Evolutionary conservation across 2,888 invertebrate genomes (phyloP), one percentile per base, ranked within the genome.

Genomic region (Aethes cnicana): DNA sequence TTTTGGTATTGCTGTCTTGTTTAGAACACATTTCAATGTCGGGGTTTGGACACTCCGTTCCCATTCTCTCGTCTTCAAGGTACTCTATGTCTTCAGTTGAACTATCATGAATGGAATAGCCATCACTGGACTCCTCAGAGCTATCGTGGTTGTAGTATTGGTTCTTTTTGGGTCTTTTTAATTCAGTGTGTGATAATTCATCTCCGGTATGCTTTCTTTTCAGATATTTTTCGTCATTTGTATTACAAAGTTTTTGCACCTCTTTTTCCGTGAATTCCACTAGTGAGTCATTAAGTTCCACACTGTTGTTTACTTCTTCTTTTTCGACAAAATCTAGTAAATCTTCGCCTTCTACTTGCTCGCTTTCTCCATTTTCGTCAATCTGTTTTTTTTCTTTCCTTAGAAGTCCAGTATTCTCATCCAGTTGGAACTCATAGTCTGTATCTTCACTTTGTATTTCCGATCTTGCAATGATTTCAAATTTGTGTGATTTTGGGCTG

Each of bases 401-500:
- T n/a, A n/a, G n/a, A n/a, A n/a, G n/a, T n/a, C n/a, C n/a, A 11
- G n/a, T 14, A 42, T 39, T 21, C 39, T 42, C 23, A 23, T 23
- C 23, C 23, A 23, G 23, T 23, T n/a, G n/a, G 14, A 44, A 44
- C 14, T 20, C 21, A 32, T 44, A 32, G 30, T 44, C 32, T 44
- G 12, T 33, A 18, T 44, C 44, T 12, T 21, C 14, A 14, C 14
- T 23, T 11, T 20, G 32, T 14, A 21, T 32, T 33, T 44, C 44
- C 17, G 33, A 12, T 17, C n/a, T 16, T 44, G 11, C 32, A 21
- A 20, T 21, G 9, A 44, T 33, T 44, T 44, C 33, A 44, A 44
- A 44, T 44, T 44, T 44, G 33, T 44, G 44, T 32, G 23, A 33
- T 23, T 33, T 20, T 20, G 44, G 44, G 32, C 32, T 44, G 21